Base-by-base conservation (phyloP, 2,113 vertebrate genomes). In the Calyptommatus sinebrachiatus region DNA sequence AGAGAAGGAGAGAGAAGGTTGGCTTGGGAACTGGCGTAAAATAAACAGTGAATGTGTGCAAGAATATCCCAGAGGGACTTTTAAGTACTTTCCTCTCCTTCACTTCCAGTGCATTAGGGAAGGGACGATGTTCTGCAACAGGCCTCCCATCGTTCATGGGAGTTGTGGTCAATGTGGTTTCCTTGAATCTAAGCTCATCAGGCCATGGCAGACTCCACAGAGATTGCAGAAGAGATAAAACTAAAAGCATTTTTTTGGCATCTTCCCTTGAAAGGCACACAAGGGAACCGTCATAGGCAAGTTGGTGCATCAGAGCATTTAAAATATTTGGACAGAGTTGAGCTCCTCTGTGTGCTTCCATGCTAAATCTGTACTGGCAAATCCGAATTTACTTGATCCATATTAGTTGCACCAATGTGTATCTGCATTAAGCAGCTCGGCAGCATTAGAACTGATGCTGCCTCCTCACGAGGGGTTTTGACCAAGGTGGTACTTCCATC, bases 91-190 rank as follows among this genome's bases (percentile, higher is more conserved):
- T 46, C 88, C 74, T 2, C 22, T 22, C 9, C 6, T 11, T 28
- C 26, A 60, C 61, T 80, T 7, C 20, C 74, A 50, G 20, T 87
- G 83, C 88, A 67, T 76, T 80, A 66, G 46, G 85, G 81, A 88
- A 88, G 60, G 29, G 24, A 26, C 67, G n/a, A 78, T 91, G 78
- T 73, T 81, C 89, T 83, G 81, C 78, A 89, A 91, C 73, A 86
- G 66, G 48, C 20, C 81, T 91, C 90, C 89, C 81, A 89, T 87
- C 81, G 78, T 84, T 91, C 88, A 91, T 86, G 80, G 90, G 73
- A 7, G 41, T 79, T 91, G 89, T 71, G 83, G 84, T 31, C 85
- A 28, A 8, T 87, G 83, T 86, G 82, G 80, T 86, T 93, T 94
- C 91, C 85, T 87, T 89, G 24, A 90, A 46, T 91, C 91, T 89